Base-by-base conservation (phyloP, 2,113 vertebrate genomes). In the Clarias batrachus region DNA sequence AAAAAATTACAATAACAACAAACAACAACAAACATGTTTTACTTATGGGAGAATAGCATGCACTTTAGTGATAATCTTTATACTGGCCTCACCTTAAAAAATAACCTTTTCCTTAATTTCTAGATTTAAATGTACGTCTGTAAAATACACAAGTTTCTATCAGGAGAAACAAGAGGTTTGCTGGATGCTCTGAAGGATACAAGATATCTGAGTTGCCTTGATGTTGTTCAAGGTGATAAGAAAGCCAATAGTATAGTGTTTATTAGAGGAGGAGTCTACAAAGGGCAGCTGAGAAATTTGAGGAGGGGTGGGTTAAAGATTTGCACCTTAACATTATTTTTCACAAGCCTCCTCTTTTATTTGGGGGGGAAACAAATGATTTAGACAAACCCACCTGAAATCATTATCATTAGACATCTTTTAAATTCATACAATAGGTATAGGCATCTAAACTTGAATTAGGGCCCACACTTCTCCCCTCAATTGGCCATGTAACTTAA, bases 191-290 rank as follows among this genome's bases (percentile, higher is more conserved):
- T 78, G 23, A 71, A 63, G 63, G 8, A 16, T 63, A 85, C 57
- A 19, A 57, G 30, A 84, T n/a, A 66, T 23, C 13, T 83, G 33
- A 56, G 33, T 33, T 78, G 65, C 17, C 27, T 62, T 41, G 41
- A 33, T 70, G 83, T 68, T 85, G 70, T 59, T 83, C 73, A 89
- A 89, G 80, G 82, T 88, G 77, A 82, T 59, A 81, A 84, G 52
- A 13, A 87, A 78, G 54, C 70, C 81, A 85, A 59, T 41, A 86
- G 81, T 37, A 82, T 77, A 19, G 41, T 78, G 68, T 33, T 88
- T 59, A 60, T 74, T 82, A 85, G 80, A 90, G 86, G 86, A 82
- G 89, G 87, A 87, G 87, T 83, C 82, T 81, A 23, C 60, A 56
- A 2, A 41, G 70, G 86, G 84, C 84, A 86, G 66, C 66, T 85